Conservation (phyloP, 2,113 vertebrate species). For the Pao palembangensis region DNA sequence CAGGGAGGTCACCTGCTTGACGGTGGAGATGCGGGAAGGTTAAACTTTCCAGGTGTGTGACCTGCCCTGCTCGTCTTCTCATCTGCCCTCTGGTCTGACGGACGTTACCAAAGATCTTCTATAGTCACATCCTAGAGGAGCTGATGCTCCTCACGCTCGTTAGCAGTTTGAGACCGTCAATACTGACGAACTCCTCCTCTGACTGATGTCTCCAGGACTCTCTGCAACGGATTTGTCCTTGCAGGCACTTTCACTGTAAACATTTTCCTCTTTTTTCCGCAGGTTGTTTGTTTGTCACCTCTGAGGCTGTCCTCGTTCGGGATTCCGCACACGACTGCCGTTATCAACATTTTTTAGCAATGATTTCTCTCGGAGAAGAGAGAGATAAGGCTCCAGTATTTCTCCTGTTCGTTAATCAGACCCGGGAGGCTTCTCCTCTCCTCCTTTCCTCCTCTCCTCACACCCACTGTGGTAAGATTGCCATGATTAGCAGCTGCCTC, state of each 20-base stretch:
- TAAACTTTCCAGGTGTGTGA: not conserved
- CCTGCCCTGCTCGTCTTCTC: too few relatives aligned
- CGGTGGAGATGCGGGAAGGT: constrained; percentile 1
- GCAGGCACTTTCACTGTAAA: not conserved
- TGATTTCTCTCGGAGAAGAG: constrained; percentile 30
- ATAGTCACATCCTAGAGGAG: too few relatives aligned
- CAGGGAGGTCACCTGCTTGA: too few relatives aligned
- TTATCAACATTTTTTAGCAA: constrained; percentile 40
- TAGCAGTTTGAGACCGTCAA: too few relatives aligned
- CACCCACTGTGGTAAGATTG: too few relatives aligned
- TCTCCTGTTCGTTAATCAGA: constrained; percentile 45
- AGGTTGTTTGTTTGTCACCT: constrained; percentile 16
- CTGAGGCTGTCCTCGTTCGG: constrained; percentile 11
- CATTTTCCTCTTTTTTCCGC: not conserved
- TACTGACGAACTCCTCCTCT: too few relatives aligned
- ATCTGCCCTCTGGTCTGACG: too few relatives aligned
- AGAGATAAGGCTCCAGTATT: constrained; percentile 43
- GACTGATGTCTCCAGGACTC: too few relatives aligned
- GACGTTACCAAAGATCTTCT: too few relatives aligned
- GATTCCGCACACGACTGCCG: constrained; percentile 35
- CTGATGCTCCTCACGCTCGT: too few relatives aligned
- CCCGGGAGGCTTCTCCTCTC: constrained; percentile 5
- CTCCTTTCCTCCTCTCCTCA: not conserved
- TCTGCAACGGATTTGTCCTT: not conserved
- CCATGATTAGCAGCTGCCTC: too few relatives aligned